Conservation (phyloP, 2,113 vertebrate species). For the Centrocercus urophasianus region DNA sequence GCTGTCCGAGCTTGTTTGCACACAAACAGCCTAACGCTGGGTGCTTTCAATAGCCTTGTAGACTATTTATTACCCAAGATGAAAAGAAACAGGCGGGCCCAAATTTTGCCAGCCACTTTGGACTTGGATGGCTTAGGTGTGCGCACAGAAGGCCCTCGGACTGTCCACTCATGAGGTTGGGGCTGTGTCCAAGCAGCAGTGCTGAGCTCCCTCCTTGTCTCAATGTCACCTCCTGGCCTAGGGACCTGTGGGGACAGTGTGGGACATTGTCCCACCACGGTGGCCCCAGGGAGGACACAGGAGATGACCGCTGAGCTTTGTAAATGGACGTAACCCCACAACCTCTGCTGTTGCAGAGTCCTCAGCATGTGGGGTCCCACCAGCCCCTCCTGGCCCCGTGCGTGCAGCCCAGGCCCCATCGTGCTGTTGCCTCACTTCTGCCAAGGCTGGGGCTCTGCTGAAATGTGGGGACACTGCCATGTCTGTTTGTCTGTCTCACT, state of each 20-base stretch:
- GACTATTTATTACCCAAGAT: not conserved
- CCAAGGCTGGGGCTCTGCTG: not conserved
- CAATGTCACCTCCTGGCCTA: not conserved
- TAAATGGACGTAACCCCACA: constrained; percentile 24
- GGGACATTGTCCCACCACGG: accelerated
- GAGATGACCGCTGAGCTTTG: constrained; percentile 7
- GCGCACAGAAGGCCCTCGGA: not conserved
- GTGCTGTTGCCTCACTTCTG: not conserved
- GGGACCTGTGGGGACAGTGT: not conserved
- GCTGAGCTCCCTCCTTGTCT: not conserved
- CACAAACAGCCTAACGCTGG: not conserved
- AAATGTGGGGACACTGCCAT: not conserved
- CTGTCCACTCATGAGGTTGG: not conserved
- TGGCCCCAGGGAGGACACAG: not conserved
- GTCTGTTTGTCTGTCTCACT: not conserved
- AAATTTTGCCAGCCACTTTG: not conserved
- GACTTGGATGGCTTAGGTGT: not conserved
- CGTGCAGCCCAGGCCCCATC: not conserved
- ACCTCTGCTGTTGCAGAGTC: not conserved
- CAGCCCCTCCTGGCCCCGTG: not conserved
- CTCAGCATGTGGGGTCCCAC: constrained; percentile 67
- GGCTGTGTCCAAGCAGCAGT: not conserved
- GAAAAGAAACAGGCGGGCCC: not conserved
- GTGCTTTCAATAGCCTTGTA: constrained; percentile 14
- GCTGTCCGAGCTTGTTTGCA: not conserved